These are phyloP conservation scores for Asarcornis scutulata DNA, from an alignment of 2,113 vertebrate species.

Conservation along the genomic window DNA sequence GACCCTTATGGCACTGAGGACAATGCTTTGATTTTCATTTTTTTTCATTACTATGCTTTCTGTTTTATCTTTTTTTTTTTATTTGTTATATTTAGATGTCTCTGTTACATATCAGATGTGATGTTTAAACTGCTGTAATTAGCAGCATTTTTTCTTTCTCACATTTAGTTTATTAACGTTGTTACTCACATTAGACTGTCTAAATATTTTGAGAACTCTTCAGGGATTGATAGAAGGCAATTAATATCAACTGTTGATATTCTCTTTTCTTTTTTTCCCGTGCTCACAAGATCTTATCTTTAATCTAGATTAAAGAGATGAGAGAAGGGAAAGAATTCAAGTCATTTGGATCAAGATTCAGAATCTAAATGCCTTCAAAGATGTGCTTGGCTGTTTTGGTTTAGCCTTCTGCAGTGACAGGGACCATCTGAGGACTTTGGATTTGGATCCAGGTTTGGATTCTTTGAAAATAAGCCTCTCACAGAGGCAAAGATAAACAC, in stretches of 20 bases:
- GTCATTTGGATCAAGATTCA: conserved; percentile 26
- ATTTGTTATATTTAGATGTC: conserved; percentile 28
- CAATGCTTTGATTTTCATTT: background rate
- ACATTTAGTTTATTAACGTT: conserved; percentile 40
- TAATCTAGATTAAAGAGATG: conserved; percentile 41
- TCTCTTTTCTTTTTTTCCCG: background rate
- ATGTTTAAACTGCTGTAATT: conserved; percentile 46
- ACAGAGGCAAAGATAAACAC: conserved; percentile 23
- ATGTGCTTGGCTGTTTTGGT: conserved; percentile 20
- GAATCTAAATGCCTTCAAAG: conserved; percentile 10
- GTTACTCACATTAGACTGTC: conserved; percentile 5
- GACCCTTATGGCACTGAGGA: background rate
- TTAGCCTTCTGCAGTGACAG: conserved; percentile 30
- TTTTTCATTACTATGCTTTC: background rate
- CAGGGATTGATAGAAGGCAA: conserved; percentile 22
- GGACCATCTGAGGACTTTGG: conserved; percentile 41
- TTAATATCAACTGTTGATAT: conserved; percentile 47
- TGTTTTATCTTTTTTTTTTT: conserved; percentile 17
- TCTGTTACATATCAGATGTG: conserved; percentile 11
- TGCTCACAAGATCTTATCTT: conserved; percentile 34
- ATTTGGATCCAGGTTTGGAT: conserved; percentile 28
- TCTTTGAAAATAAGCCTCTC: conserved; percentile 28
- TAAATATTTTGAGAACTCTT: conserved; percentile 49
- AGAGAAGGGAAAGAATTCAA: conserved; percentile 25
- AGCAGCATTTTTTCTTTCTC: conserved; percentile 30